phyloP scores from a whole-genome alignment of 2,797 vertebrate species.

The Microctenopoma stevenorrisi region DNA sequence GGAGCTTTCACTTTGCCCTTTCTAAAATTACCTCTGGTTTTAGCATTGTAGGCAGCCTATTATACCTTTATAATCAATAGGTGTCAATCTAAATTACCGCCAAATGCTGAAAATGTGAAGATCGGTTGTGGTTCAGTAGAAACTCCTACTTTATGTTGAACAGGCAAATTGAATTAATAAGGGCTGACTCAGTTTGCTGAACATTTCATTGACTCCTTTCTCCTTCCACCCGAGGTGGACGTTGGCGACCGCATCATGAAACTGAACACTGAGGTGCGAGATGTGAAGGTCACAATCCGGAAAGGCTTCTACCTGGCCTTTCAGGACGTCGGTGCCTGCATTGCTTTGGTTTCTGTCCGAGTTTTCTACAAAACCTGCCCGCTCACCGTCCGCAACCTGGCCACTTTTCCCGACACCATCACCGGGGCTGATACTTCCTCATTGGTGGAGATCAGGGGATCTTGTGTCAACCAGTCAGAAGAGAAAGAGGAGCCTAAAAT shows the following conservation, averaged over 20 bases:
- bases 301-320: constrained; percentile 99
- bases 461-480: constrained; percentile 97
- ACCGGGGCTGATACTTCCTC: constrained; percentile 97
- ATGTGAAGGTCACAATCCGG: constrained; percentile 91
- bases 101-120: constrained; percentile 54
- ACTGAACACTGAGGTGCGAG: constrained; percentile 96
- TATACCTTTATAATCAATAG: constrained; percentile 54
- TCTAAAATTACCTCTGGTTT: constrained; percentile 38
- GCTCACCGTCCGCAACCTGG: constrained; percentile 93
- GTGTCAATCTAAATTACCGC: constrained; percentile 44
- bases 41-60: constrained; percentile 35
- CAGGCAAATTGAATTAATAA: constrained; percentile 38
- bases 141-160: constrained; percentile 42
- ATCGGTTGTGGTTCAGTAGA: constrained; percentile 39
- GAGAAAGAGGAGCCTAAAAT: constrained; percentile 98
- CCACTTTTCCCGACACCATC: constrained; percentile 97
- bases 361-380: constrained; percentile 99
- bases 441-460: constrained; percentile 96
- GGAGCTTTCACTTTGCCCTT: constrained; percentile 37
- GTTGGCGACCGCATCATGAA: constrained; percentile 99
- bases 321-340: constrained; percentile 98
- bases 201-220: constrained; percentile 24
- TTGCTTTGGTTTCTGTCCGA: constrained; percentile 95
- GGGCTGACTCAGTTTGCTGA: constrained; percentile 39
- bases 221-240: constrained; percentile 84